Base-by-base conservation (phyloP, 2,888 invertebrate species). In the Notodonta dromedarius region DNA sequence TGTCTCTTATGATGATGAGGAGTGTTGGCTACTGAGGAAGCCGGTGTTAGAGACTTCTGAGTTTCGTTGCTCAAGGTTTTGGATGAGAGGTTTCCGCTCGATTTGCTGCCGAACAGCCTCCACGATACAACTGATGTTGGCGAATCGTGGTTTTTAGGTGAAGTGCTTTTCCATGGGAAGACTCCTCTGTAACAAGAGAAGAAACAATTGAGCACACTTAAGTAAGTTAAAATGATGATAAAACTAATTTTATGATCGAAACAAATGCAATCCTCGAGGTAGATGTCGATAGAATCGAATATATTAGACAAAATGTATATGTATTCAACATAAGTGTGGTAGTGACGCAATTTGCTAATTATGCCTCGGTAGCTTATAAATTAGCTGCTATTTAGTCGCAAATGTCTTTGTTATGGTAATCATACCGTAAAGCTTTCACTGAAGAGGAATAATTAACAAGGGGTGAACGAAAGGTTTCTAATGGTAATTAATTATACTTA, bases 151-250 rank as follows among this genome's bases (percentile, higher is more conserved):
- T 70, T 85, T 60, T 90, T 91, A 2, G 89, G 80, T 9, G 89
- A 85, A 62, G 82, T 83, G 66, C 88, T 93, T 72, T 94, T 94
- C 94, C 94, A 94, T 0, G 93, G 93, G 65, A 94, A 94, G 2
- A 94, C 94, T 63, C 94, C 93, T 86, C 94, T 94, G 92, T 62
- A 93, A 93, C 84, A 88, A 89, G 2, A 14, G 16, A 46, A 6
- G 5, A 46, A 46, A n/a, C 5, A 5, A 46, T 46, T 46, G 4
- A n/a, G 5, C 46, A 46, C 5, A 46, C 46, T 46, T 4, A 5
- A n/a, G 13, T n/a, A 46, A 0, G 13, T n/a, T 46, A 5, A 46
- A n/a, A 46, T n/a, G n/a, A 46, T n/a, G n/a, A 24, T 24, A 24
- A 24, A 24, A 24, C 35, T 35, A 35, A 35, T 35, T 5, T 35